Percentiles rank a stretch among this genome's conserved stretches.
Conservation (phyloP, 1,140 invertebrate genomes). For the Macrotrachela quadricornifera region DNA sequence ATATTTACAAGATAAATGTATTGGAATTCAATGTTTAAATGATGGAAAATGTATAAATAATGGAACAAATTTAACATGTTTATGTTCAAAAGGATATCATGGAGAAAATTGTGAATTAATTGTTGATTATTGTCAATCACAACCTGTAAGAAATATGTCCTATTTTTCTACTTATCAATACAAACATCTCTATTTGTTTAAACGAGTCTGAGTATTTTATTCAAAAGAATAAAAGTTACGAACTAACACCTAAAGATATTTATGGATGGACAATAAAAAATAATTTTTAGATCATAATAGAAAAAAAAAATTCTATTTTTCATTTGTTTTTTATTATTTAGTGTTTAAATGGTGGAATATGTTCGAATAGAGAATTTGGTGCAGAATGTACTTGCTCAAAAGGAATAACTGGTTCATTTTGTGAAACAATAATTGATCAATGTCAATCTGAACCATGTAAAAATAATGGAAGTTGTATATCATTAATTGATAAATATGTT, state of each 20-base stretch:
- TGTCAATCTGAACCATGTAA: conserved; percentile 7
- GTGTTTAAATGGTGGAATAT: conserved; percentile 10
- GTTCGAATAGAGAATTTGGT: conserved; percentile 7
- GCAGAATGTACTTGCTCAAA: conserved; percentile 70
- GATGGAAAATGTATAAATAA: not conserved
- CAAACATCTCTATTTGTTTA: no score
- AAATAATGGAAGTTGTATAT: conserved; percentile 4
- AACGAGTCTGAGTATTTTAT: no score
- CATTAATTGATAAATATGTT: conserved; percentile 40
- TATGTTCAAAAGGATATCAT: conserved; percentile 72
- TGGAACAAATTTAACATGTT: conserved; percentile 36
- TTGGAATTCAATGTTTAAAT: conserved; percentile 2
- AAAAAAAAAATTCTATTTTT: no score
- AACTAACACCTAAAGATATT: no score
- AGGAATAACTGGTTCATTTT: conserved; percentile 68
- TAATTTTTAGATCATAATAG: no score
- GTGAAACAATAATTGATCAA: conserved; percentile 36
- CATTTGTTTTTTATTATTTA: no score
- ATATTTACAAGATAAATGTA: conserved; percentile 2
- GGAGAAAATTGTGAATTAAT: conserved; percentile 47
- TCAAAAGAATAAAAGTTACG: no score
- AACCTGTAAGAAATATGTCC: no score
- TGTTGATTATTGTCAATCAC: not conserved
- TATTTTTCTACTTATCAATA: no score
- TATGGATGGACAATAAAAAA: no score